Percentiles rank a stretch among this genome's conserved stretches.
Evolutionary conservation across 1,140 invertebrate genomes (phyloP).

Genomic region (Brachystomella parvula): DNA sequence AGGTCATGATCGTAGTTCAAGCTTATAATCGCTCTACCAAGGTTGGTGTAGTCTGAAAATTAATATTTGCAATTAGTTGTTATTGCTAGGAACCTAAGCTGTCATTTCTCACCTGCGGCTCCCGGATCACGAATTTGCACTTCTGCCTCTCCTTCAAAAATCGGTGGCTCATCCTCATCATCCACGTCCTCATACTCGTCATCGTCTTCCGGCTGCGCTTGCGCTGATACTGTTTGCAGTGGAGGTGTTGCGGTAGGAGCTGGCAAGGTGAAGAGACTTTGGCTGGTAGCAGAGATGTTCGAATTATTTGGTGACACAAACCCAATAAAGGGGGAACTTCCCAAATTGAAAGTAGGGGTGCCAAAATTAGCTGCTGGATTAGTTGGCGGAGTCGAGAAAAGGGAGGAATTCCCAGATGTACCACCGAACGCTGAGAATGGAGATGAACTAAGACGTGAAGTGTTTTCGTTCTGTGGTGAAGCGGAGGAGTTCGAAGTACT

Average conservation of each 20-base stretch:
- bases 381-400: no score
- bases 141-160: neutral
- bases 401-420: neutral
- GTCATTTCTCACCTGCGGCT: neutral
- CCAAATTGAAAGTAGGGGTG: no score
- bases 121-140: neutral
- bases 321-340: no score
- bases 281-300: no score
- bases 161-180: slow-evolving; percentile 2
- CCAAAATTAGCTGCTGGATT: no score
- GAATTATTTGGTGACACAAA: no score
- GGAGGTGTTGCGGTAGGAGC: neutral
- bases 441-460: neutral
- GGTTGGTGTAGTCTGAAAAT: neutral
- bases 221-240: neutral
- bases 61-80: no score
- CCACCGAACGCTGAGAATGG: neutral
- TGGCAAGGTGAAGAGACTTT: no score
- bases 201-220: neutral
- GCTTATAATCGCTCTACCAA: neutral
- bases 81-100: no score
- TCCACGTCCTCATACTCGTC: slow-evolving; percentile 3
- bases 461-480: no score
- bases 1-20: neutral
- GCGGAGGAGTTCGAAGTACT: neutral